These are phyloP conservation scores for Prietella phreatophila DNA, from an alignment of 2,113 vertebrate species.

Conservation along the genomic window DNA sequence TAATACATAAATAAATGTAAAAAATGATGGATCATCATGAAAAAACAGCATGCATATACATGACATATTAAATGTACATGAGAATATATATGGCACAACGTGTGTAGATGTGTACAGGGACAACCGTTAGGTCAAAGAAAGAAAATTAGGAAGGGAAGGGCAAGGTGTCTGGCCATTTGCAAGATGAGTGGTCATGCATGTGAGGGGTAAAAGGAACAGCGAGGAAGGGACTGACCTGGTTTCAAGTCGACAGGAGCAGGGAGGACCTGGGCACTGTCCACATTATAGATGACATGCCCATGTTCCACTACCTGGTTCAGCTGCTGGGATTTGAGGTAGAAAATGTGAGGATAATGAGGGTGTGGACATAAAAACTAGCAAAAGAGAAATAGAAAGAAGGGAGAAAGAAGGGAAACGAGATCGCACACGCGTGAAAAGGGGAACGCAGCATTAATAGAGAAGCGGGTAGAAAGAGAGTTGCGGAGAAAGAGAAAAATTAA, in stretches of 20 bases:
- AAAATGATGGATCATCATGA: neutral
- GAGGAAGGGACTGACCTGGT: constrained; percentile 75
- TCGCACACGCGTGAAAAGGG: constrained; percentile 17
- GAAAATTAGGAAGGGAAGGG: neutral
- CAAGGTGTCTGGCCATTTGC: neutral
- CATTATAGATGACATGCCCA: constrained; percentile 68
- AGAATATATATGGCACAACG: neutral
- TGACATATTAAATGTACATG: neutral
- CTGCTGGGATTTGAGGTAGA: constrained; percentile 82
- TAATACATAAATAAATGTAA: too few species aligned
- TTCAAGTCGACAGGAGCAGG: constrained; percentile 69
- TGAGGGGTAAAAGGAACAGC: neutral
- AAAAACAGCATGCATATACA: neutral
- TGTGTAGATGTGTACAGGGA: neutral
- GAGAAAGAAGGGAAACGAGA: constrained; percentile 62
- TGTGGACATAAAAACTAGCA: constrained; percentile 76
- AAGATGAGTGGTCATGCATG: constrained; percentile 17
- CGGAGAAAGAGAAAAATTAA: neutral
- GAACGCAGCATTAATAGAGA: constrained; percentile 15
- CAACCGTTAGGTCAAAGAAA: neutral
- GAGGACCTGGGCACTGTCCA: constrained; percentile 71
- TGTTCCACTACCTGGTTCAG: constrained; percentile 88
- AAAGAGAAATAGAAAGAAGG: constrained; percentile 59
- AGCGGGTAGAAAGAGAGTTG: constrained; percentile 14
- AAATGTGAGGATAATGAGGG: constrained; percentile 82